phyloP scores from a whole-genome alignment of 2,113 vertebrate genomes.

The Semnopithecus entellus region DNA sequence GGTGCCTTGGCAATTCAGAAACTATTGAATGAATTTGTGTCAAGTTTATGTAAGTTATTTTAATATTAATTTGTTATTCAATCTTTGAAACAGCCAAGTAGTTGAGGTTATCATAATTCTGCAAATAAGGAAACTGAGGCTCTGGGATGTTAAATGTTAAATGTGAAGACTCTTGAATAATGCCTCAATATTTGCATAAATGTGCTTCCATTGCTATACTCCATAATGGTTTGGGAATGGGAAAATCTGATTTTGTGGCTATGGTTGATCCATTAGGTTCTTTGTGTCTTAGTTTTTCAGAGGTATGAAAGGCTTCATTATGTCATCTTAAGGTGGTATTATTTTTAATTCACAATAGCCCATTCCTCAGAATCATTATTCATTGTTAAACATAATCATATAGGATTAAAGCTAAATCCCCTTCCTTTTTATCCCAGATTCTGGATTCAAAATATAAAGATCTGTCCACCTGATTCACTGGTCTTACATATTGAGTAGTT shows the following conservation, averaged over 20 bases:
- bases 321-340: constrained; percentile 65
- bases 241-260: constrained; percentile 18
- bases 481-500: constrained; percentile 40
- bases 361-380: constrained; percentile 37
- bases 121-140: background rate
- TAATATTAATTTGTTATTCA: background rate
- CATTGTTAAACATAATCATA: constrained; percentile 70
- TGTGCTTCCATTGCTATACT: background rate
- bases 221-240: background rate
- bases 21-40: background rate
- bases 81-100: background rate
- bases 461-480: background rate
- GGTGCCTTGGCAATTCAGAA: background rate
- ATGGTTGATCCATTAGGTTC: constrained; percentile 42
- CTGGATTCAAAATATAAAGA: constrained; percentile 37
- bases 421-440: constrained; percentile 51
- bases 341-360: constrained; percentile 65
- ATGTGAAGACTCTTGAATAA: background rate
- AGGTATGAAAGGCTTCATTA: constrained; percentile 64
- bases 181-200: background rate
- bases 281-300: constrained; percentile 55
- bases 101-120: background rate
- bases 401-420: constrained; percentile 55
- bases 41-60: background rate
- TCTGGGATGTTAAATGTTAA: background rate